Base-by-base conservation (phyloP, 2,113 vertebrate genomes). In the Callionymus lyra region DNA sequence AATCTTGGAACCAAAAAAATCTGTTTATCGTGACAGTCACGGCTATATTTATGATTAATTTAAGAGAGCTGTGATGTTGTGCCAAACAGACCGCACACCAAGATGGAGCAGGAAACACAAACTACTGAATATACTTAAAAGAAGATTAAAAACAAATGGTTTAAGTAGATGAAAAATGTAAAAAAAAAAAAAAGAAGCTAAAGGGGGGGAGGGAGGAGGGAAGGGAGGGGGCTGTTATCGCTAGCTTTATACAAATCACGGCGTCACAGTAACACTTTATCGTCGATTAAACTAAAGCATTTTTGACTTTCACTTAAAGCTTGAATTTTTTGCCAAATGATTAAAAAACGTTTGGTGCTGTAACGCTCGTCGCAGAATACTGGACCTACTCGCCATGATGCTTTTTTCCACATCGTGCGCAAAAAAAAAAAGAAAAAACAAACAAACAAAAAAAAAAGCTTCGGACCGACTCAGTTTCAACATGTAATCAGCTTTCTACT, bases 221-320 rank as follows among this genome's bases (percentile, higher is more conserved):
- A 79, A 80, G n/a, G n/a, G n/a, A n/a, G n/a, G n/a, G n/a, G n/a
- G n/a, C 72, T 76, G 72, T 77, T 85, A 81, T 79, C 76, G 81
- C 81, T 84, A 85, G 84, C 84, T 87, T 86, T 87, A 85, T 84
- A 82, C 79, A 84, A 85, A 85, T 85, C 84, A 83, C 84, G 32
- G 84, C 82, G 68, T 82, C 84, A 87, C 83, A 79, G 72, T 86
- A 86, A 87, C 85, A 87, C 84, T 86, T 87, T 87, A 87, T 83
- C 81, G 80, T 79, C 72, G 72, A 59, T 44, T 50, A 80, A 81
- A 72, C 51, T 77, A 74, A 74, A 81, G 75, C 78, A 81, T 87
- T 86, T 87, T 86, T 86, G 82, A 85, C 84, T 83, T 85, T 86
- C 82, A 87, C 84, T 85, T 86, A 86, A 86, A 87, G 85, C 85